Conservation (phyloP, 2,113 vertebrate species). For the Channa argus region DNA sequence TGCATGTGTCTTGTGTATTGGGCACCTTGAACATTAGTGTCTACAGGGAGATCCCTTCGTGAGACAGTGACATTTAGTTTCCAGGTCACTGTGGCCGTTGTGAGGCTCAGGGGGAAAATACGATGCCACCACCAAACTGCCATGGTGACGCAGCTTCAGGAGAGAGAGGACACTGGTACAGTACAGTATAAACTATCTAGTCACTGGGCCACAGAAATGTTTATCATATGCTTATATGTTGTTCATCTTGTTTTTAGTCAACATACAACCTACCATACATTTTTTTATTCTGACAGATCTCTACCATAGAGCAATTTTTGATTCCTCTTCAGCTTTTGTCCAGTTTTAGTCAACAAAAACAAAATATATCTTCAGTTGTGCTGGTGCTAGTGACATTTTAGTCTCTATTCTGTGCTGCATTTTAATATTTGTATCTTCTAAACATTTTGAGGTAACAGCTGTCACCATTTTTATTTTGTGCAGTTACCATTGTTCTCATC, state of each 20-base stretch:
- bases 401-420: no score
- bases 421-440: no score
- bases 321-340: no score
- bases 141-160: conserved; percentile 20
- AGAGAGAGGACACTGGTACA: background rate
- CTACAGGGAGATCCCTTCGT: conserved; percentile 24
- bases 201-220: background rate
- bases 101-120: conserved; percentile 25
- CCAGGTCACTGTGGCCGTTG: conserved; percentile 53
- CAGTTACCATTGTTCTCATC: no score
- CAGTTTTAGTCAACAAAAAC: no score
- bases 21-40: conserved; percentile 23
- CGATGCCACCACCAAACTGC: conserved; percentile 25
- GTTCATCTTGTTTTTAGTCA: background rate
- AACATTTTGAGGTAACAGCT: no score
- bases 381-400: no score
- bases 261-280: no score
- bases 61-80: conserved; percentile 64
- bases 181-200: background rate
- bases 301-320: background rate
- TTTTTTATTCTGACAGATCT: background rate
- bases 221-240: background rate
- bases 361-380: no score
- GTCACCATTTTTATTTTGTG: no score
- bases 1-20: conserved; percentile 28